Base-by-base conservation (phyloP, 2,888 invertebrate species). In the Fragum whitleyi region DNA sequence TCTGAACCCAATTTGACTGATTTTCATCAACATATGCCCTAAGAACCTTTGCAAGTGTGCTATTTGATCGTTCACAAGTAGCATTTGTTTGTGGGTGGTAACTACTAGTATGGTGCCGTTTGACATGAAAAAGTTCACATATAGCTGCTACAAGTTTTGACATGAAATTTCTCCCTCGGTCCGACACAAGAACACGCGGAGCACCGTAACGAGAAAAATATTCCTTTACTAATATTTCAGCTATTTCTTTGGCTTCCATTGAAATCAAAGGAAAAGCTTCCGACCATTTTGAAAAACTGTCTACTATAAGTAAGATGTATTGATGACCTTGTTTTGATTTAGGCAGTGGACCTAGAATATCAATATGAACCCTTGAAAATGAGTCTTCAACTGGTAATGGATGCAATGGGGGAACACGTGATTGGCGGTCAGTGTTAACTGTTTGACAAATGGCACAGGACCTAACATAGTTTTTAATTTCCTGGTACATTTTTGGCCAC, bases 51-150 rank as follows among this genome's bases (percentile, higher is more conserved):
- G 67, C 65, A 11, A 86, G 19, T 7, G 72, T 79, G 5, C 69
- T 47, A 53, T 86, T 83, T 14, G 55, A 32, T 32, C 81, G 32
- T 26, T 83, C 83, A 2, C 47, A 51, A 14, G 74, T 62, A 21
- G 77, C 32, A 73, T 83, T 86, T 9, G 83, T 77, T 65, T 83
- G 79, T 32, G 81, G 79, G 32, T 86, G 79, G 26, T 81, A 86
- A 28, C 55, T 28, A 21, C 76, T 77, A 26, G 86, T 84, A 55
- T 74, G 51, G 26, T 72, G 32, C 21, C 76, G 21, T 53, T 51
- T 84, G 19, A 86, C 68, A 36, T 84, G 51, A 57, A 86, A 81
- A 16, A 83, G n/a, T 68, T 84, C 79, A 74, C 77, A 83, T 9
- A 83, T n/a, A 21, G 81, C 82, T 47, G n/a, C n/a, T n/a, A n/a